Evolutionary conservation across 2,888 invertebrate species (phyloP), one percentile per base, ranked within the genome.

Genomic region (Nycteola revayana): DNA sequence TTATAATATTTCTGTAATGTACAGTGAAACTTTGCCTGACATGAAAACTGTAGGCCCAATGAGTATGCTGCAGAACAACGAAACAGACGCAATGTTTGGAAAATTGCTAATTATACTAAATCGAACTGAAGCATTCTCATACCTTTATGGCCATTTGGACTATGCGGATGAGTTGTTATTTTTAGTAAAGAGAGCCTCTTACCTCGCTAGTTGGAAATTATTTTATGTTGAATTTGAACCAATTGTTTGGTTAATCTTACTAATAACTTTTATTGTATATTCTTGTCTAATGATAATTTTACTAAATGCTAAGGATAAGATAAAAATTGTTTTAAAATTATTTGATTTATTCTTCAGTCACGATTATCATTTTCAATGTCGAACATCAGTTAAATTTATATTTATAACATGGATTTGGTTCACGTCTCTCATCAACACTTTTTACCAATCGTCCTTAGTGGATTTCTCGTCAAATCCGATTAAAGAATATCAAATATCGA

Each of bases 321-420:
- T 36, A 10, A 34, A 32, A 17, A 17, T 55, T 6, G 17, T 49
- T 1, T 31, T 52, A 14, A 20, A 34, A 11, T 9, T 55, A 3
- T 7, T 50, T 2, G 37, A 29, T 5, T 37, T 28, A 17, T 33
- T 50, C 3, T 18, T 43, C 6, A 28, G 33, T 4, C 54, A 54
- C 9, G 47, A 44, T 11, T 30, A 36, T 1, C 36, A 22, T 9
- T 6, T 53, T 3, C 28, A 8, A 6, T 32, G 31, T 26, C 38
- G 46, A 1, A 35, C 35, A 21, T 17, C 25, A 2, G 48, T 58
- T n/a, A 54, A 50, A 10, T 40, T 17, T 23, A 26, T 57, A 3
- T 39, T 76, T 0, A 54, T 74, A 7, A 28, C 55, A 6, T 80
- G 79, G 79, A 43, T 75, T 1, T 47, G 64, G 48, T 78, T 72